Percentiles rank a stretch among this genome's conserved stretches.
These are phyloP conservation scores for Drosophila tristis DNA, from an alignment of 1,140 invertebrate species.

Conservation along the genomic window DNA sequence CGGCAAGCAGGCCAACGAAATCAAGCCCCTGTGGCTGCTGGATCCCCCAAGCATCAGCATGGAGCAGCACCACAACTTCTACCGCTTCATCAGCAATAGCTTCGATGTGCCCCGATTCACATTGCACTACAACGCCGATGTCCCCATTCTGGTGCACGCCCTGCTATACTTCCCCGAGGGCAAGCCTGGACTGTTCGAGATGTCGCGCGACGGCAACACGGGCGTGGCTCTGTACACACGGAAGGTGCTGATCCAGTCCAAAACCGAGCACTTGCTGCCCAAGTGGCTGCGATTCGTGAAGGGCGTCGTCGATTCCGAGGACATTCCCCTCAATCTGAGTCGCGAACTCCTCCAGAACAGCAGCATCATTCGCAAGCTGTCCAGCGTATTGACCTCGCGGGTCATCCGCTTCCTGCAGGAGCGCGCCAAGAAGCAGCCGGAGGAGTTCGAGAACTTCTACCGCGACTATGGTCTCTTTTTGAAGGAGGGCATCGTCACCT, in stretches of 20 bases:
- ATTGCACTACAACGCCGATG: conserved; percentile 94
- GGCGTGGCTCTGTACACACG: conserved; percentile 95
- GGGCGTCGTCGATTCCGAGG: conserved; percentile 98
- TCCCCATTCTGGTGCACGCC: conserved; percentile 95
- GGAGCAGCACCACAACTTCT: conserved; percentile 96
- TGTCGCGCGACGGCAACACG: conserved; percentile 91
- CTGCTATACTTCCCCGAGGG: conserved; percentile 97
- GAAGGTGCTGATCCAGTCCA: conserved; percentile 95
- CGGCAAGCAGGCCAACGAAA: conserved; percentile 92
- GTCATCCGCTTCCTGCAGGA: conserved; percentile 95
- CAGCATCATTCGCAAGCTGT: conserved; percentile 93
- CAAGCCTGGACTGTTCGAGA: conserved; percentile 95
- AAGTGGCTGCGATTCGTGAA: conserved; percentile 97
- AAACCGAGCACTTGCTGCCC: conserved; percentile 95
- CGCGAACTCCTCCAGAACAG: conserved; percentile 98
- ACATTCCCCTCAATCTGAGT: conserved; percentile 98
- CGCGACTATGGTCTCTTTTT: conserved; percentile 96
- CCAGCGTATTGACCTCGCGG: conserved; percentile 92
- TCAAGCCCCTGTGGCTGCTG: conserved; percentile 97
- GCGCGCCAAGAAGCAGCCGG: conserved; percentile 92
- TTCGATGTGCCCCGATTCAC: conserved; percentile 94
- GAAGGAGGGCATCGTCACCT: conserved; percentile 97
- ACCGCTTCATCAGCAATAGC: conserved; percentile 93
- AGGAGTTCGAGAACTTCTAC: conserved; percentile 94
- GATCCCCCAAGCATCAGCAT: conserved; percentile 94